phyloP scores from a whole-genome alignment of 1,140 invertebrate genomes.

The Arion vulgaris region DNA sequence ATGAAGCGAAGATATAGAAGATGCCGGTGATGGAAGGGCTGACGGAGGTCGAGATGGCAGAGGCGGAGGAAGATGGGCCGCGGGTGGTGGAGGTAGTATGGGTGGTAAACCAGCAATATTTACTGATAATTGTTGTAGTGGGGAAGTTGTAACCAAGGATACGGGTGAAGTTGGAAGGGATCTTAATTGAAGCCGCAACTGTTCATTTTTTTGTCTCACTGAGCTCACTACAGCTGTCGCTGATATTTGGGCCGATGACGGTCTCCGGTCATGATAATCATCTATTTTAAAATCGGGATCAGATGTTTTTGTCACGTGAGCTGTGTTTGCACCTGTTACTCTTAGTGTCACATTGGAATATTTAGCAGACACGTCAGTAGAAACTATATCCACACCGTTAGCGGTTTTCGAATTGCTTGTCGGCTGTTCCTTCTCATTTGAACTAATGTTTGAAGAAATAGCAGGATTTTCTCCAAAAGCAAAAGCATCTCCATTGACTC shows the following conservation, averaged over 20 bases:
- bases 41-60: slow-evolving; percentile 11
- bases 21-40: not conserved
- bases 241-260: no score
- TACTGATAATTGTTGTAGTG: not conserved
- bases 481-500: not conserved
- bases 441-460: not conserved
- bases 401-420: not conserved
- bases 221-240: not conserved
- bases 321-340: not conserved
- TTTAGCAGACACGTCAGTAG: not conserved
- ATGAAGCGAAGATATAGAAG: not conserved
- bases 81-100: not conserved
- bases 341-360: not conserved
- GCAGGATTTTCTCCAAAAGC: not conserved
- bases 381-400: not conserved
- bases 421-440: not conserved
- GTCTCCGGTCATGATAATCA: no score
- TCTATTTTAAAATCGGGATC: not conserved
- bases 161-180: not conserved
- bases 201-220: not conserved
- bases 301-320: not conserved
- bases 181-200: not conserved
- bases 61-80: slow-evolving; percentile 8
- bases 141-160: not conserved
- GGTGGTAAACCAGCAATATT: not conserved